Evolutionary conservation across 2,888 invertebrate species (phyloP).

Genomic region (Chromoteleia sp.): DNA sequence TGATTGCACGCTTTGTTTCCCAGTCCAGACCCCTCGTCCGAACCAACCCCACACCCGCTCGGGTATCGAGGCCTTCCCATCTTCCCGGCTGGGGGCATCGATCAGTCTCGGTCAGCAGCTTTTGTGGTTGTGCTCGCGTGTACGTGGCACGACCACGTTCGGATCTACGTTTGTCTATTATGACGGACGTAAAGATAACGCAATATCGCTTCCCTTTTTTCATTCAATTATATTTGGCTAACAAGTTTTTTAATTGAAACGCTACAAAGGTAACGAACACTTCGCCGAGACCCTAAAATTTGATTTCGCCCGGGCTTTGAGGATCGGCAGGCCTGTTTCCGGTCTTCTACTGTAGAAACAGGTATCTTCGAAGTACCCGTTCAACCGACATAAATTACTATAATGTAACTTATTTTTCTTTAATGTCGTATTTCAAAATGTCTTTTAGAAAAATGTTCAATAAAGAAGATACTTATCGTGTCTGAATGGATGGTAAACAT

Average conservation of each 20-base stretch:
- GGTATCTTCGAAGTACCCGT: too few relatives aligned
- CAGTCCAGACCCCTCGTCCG: conserved; percentile 64
- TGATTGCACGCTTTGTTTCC: conserved; percentile 71
- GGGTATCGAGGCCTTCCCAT: conserved; percentile 56
- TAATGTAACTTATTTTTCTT: too few relatives aligned
- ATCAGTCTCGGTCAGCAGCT: conserved; percentile 65
- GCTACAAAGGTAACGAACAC: conserved; percentile 52
- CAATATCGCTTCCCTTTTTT: conserved; percentile 52
- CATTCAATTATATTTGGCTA: conserved; percentile 55
- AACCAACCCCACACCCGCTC: conserved; percentile 46
- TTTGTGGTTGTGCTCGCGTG: conserved; percentile 48
- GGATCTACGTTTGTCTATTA: conserved; percentile 56
- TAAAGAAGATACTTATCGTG: too few relatives aligned
- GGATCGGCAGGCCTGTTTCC: conserved; percentile 20
- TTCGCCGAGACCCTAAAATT: conserved; percentile 38
- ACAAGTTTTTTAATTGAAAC: conserved; percentile 62
- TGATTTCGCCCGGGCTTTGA: conserved; percentile 18
- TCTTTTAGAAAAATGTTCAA: too few relatives aligned
- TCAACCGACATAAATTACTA: too few relatives aligned
- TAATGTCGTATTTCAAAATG: too few relatives aligned
- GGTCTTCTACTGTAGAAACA: too few relatives aligned
- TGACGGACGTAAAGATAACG: conserved; percentile 59
- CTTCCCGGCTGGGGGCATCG: conserved; percentile 64
- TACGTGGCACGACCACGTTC: conserved; percentile 20
- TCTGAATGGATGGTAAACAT: too few relatives aligned